Evolutionary conservation across 2,113 vertebrate genomes (phyloP), one percentile per base, ranked within the genome.

Genomic region (Podarcis muralis): DNA sequence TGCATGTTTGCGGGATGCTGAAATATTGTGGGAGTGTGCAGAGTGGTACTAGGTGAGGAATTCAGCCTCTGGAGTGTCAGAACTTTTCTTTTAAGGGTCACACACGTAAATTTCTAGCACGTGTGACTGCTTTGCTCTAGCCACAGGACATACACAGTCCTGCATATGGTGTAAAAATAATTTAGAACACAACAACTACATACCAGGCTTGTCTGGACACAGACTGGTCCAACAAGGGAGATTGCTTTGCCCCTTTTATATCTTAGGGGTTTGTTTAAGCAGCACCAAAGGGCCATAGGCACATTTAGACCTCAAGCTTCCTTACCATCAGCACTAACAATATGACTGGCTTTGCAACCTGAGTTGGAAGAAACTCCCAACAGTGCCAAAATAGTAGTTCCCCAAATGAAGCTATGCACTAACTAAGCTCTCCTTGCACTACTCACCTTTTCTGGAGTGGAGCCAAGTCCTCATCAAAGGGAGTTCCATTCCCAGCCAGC

Each of bases 381-480:
- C 20, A 59, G 1, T 27, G 30, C n/a, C 48, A 30, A 32, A 72
- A 30, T 2, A 35, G 37, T 15, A 59, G 12, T 5, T 13, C 18
- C 7, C 3, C 11, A 18, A 13, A 6, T 23, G 27, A 32, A 20
- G 13, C 6, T 20, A 80, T 2, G 22, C 4, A 22, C 30, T n/a
- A 37, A 30, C 30, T 32, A 15, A 69, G 35, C 4, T 71, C 48
- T 62, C 35, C 9, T 6, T 40, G 69, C 15, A 25, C 12, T 74
- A 6, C 93, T 97, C 93, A 98, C 97, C 97, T 95, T 81, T 95
- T 97, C 94, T 98, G 97, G 85, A 98, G 94, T 0, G 94, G 94
- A 7, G 87, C 91, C 84, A 98, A 96, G 95, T 97, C 98, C 27
- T 98, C 98, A 25, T 98, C 97, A 88, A 98, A 98, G 6, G 95